Base-by-base conservation (phyloP, 2,113 vertebrate genomes). In the Mormyrus iriodes region DNA sequence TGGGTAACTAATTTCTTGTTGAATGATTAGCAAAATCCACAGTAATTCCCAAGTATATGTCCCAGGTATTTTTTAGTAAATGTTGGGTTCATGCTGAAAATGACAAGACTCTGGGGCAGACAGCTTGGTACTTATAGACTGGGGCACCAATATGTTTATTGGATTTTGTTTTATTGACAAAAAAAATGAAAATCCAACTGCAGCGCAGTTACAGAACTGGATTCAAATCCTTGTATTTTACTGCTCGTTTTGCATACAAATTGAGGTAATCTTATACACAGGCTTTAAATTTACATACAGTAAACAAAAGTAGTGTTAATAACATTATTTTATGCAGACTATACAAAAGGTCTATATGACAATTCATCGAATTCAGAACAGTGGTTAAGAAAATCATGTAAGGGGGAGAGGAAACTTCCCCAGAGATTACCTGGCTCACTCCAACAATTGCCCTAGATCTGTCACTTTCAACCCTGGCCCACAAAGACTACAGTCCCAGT, bases 361-460 rank as follows among this genome's bases (percentile, higher is more conserved):
- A 86, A 21, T 58, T 85, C 58, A 85, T 48, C 1, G 0, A 79
- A n/a, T 69, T 49, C 42, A 73, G 85, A 39, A 65, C 46, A 89
- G 83, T 89, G 89, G 89, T 85, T 39, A 65, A 31, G 21, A 85
- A 51, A 49, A 31, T 51, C 2, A 5, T 79, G 46, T 44, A 49
- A 2, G 13, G 21, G 44, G 48, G 17, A 27, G 42, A n/a, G 21
- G 44, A 79, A 79, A 4, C 12, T 15, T 73, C 65, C 35, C n/a
- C 83, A 51, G 3, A 85, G 83, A 46, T 10, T 10, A 12, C 46
- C 24, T 51, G 24, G 21, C 48, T 85, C n/a, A 85, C 73, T 85
- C 10, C 48, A 49, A 13, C 44, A 46, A 85, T n/a, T 48, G 42
- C 17, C 83, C 93, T 94, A 91, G 35, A 79, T 35, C 73, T 42